These are phyloP conservation scores for Gisinianus flammeolus DNA, from an alignment of 2,888 invertebrate species.

Conservation along the genomic window DNA sequence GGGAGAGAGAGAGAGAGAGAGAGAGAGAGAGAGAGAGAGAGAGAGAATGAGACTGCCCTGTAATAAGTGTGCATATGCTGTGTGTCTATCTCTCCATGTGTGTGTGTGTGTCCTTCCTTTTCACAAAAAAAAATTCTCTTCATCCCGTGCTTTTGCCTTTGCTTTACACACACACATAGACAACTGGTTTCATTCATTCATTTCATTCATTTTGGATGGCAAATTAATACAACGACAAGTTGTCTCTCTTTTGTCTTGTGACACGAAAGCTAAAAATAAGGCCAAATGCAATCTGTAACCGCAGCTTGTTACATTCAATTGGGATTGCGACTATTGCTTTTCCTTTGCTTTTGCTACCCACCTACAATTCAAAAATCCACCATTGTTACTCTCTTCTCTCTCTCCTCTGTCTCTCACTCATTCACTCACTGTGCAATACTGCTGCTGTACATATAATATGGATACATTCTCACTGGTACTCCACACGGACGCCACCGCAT, in stretches of 20 bases:
- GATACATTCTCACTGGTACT: background rate
- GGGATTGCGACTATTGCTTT: background rate
- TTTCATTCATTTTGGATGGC: constrained; percentile 42
- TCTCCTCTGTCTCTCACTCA: constrained; percentile 11
- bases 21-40: too few relatives aligned
- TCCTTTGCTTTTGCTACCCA: constrained; percentile 6
- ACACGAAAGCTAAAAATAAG: constrained; percentile 48
- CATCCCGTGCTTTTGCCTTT: background rate
- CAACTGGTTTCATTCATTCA: constrained; percentile 43
- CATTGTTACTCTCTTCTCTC: constrained; percentile 2
- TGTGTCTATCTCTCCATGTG: background rate
- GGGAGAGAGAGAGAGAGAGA: too few relatives aligned
- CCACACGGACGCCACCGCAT: constrained; percentile 25
- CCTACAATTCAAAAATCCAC: constrained; percentile 7
- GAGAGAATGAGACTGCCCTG: constrained; percentile 12
- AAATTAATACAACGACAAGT: constrained; percentile 47
- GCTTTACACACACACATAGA: background rate
- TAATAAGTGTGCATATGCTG: background rate
- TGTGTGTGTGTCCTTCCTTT: constrained; percentile 20
- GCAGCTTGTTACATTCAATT: constrained; percentile 44
- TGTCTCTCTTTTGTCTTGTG: constrained; percentile 45
- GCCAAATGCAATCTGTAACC: constrained; percentile 45
- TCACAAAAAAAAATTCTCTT: constrained; percentile 18
- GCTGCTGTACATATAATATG: too few relatives aligned
- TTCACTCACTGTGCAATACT: background rate